Evolutionary conservation across 2,888 invertebrate species (phyloP).

Genomic region (Stomorhina lunata): DNA sequence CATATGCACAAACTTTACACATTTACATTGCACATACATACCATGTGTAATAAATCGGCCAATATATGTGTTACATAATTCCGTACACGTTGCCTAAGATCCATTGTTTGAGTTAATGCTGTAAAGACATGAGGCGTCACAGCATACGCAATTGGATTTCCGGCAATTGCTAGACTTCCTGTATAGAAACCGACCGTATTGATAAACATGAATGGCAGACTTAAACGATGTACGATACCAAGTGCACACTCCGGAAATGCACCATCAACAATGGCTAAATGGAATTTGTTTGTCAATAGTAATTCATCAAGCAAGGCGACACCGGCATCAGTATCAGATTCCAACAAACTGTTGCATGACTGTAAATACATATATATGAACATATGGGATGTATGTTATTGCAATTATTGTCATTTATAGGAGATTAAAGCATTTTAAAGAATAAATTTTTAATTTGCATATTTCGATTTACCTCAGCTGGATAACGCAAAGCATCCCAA

Average conservation of each 20-base stretch:
- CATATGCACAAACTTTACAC: no score
- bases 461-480: constrained; percentile 81
- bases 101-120: constrained; percentile 83
- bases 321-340: constrained; percentile 78
- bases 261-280: constrained; percentile 86
- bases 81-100: constrained; percentile 82
- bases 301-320: constrained; percentile 82
- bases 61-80: constrained; percentile 84
- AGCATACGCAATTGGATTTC: constrained; percentile 87
- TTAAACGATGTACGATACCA: constrained; percentile 85
- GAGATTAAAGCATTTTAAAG: no score
- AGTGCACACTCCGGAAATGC: constrained; percentile 89
- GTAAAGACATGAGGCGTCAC: constrained; percentile 86
- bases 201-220: constrained; percentile 88
- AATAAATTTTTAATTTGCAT: no score
- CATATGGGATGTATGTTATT: no score
- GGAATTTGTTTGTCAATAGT: constrained; percentile 81
- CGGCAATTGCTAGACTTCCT: constrained; percentile 85
- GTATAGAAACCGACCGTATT: constrained; percentile 89
- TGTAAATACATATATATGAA: constrained; percentile 74
- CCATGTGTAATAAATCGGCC: constrained; percentile 82
- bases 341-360: constrained; percentile 85
- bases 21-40: constrained; percentile 72
- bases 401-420: not conserved
- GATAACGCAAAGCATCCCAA: constrained; percentile 85